Conservation (phyloP, 2,888 invertebrate species). For the Elysia crispata region DNA sequence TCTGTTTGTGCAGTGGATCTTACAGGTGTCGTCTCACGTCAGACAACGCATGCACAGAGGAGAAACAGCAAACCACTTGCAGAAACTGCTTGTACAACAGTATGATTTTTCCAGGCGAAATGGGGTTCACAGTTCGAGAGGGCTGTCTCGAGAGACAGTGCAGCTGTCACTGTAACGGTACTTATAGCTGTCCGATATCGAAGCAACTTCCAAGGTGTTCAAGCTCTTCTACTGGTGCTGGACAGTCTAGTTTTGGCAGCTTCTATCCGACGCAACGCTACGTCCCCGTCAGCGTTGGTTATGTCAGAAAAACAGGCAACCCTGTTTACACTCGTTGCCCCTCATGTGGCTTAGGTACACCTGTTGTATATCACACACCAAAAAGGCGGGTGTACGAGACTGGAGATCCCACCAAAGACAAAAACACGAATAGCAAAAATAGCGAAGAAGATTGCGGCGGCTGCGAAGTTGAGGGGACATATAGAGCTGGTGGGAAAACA, state of each 20-base stretch:
- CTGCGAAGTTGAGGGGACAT: constrained; percentile 54
- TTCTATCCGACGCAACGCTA: constrained; percentile 26
- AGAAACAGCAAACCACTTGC: constrained; percentile 44
- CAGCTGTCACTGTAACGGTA: constrained; percentile 63
- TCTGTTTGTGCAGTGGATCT: constrained; percentile 54
- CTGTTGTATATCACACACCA: background rate
- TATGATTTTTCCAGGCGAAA: constrained; percentile 53
- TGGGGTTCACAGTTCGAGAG: constrained; percentile 58
- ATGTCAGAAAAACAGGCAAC: constrained; percentile 27
- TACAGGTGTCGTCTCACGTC: constrained; percentile 54
- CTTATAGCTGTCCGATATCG: constrained; percentile 55
- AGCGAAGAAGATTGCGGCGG: constrained; percentile 38
- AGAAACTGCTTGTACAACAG: constrained; percentile 60
- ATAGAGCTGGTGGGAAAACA: constrained; percentile 52
- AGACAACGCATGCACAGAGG: constrained; percentile 46
- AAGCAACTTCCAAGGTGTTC: constrained; percentile 45
- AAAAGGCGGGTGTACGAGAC: too few relatives aligned
- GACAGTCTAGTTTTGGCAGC: constrained; percentile 16
- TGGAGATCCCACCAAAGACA: background rate
- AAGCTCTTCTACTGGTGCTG: background rate
- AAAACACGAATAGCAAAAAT: background rate
- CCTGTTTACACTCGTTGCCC: constrained; percentile 34
- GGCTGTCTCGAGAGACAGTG: constrained; percentile 64
- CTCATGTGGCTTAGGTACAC: background rate
- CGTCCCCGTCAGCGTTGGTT: constrained; percentile 21